Conservation (phyloP, 2,797 vertebrate genomes). For the Rhinatrema bivittatum region DNA sequence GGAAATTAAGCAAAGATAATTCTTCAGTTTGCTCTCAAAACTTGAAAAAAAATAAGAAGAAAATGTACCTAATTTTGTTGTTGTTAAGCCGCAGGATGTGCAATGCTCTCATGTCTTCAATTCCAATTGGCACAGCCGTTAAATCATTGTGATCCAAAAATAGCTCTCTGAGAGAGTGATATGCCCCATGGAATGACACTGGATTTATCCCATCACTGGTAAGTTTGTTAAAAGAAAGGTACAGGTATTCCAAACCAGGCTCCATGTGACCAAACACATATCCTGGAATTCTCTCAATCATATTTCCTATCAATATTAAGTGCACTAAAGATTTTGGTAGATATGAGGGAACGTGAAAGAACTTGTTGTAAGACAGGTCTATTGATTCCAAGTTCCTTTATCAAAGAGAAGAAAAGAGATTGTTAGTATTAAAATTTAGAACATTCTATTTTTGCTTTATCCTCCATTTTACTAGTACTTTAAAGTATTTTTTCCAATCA, state of each 20-base stretch:
- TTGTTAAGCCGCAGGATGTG: slow-evolving; percentile 86
- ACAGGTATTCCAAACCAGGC: slow-evolving; percentile 89
- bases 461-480: too few relatives aligned
- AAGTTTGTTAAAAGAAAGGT: slow-evolving; percentile 89
- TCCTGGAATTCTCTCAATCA: slow-evolving; percentile 89
- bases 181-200: slow-evolving; percentile 82
- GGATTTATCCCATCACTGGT: slow-evolving; percentile 73
- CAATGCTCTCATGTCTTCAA: slow-evolving; percentile 82
- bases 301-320: slow-evolving; percentile 83
- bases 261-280: slow-evolving; percentile 92
- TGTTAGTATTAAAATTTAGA: too few relatives aligned
- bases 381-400: slow-evolving; percentile 88
- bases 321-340: slow-evolving; percentile 85
- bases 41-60: too few relatives aligned
- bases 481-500: too few relatives aligned
- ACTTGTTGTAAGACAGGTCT: slow-evolving; percentile 84
- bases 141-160: slow-evolving; percentile 91
- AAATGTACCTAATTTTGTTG: slow-evolving; percentile 91
- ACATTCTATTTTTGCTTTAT: too few relatives aligned
- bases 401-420: slow-evolving; percentile 14
- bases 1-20: too few relatives aligned
- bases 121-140: slow-evolving; percentile 69
- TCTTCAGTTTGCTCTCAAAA: too few relatives aligned
- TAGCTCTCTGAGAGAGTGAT: slow-evolving; percentile 80
- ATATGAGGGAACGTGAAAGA: slow-evolving; percentile 90